Evolutionary conservation across 2,797 vertebrate species (phyloP).

Genomic region (Staurois parvus): DNA sequence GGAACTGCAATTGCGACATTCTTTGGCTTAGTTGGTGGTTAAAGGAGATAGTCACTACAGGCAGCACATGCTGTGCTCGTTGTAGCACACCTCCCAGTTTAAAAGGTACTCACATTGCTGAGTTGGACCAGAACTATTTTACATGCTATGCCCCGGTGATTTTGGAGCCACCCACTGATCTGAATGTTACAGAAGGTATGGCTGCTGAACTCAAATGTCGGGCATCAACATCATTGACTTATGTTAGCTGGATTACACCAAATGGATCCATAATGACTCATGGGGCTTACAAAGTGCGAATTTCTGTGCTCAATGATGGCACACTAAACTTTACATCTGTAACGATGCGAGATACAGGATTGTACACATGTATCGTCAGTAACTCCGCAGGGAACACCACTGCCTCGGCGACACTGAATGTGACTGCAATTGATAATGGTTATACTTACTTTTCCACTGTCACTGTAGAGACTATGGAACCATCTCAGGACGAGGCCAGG

Average conservation of each 20-base stretch:
- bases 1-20: slow-evolving; percentile 99
- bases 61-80: slow-evolving; percentile 97
- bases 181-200: slow-evolving; percentile 98
- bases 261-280: slow-evolving; percentile 99
- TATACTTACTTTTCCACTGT: slow-evolving; percentile 99
- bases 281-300: slow-evolving; percentile 94
- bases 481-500: slow-evolving; percentile 91
- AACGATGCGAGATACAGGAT: slow-evolving; percentile 96
- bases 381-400: slow-evolving; percentile 99
- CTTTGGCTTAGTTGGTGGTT: slow-evolving; percentile 99
- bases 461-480: slow-evolving; percentile 97
- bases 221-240: slow-evolving; percentile 93
- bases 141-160: slow-evolving; percentile 98
- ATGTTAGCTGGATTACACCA: slow-evolving; percentile 98
- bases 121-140: slow-evolving; percentile 98
- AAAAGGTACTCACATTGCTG: slow-evolving; percentile 97
- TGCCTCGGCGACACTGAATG: slow-evolving; percentile 95
- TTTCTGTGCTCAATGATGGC: slow-evolving; percentile 96
- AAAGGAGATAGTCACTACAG: slow-evolving; percentile 98
- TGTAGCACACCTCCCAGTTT: slow-evolving; percentile 91
- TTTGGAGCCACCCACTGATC: slow-evolving; percentile 95
- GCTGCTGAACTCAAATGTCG: slow-evolving; percentile 96
- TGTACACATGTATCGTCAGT: slow-evolving; percentile 98
- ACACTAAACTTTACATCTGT: slow-evolving; percentile 99
- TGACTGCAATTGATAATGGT: slow-evolving; percentile 92